These are phyloP conservation scores for Myopa tessellatipennis DNA, from an alignment of 2,888 invertebrate species.

Conservation along the genomic window DNA sequence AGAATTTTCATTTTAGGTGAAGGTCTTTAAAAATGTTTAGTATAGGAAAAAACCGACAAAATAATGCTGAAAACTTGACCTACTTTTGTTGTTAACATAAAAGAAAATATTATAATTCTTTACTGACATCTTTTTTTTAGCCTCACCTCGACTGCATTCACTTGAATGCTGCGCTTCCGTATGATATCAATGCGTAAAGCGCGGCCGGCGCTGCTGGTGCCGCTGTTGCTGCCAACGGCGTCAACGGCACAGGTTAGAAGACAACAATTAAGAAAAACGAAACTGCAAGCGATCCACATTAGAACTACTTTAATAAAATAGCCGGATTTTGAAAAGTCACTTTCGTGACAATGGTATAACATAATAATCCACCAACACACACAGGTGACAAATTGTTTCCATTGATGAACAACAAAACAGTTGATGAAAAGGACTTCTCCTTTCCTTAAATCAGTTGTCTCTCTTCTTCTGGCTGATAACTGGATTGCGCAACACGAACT, in stretches of 20 bases:
- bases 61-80: not conserved
- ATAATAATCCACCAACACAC: too few relatives aligned
- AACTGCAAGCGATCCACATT: too few relatives aligned
- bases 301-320: too few relatives aligned
- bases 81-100: not conserved
- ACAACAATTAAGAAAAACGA: conserved; percentile 49
- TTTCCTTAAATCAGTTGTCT: too few relatives aligned
- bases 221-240: conserved; percentile 15
- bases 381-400: too few relatives aligned
- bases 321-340: too few relatives aligned
- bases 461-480: too few relatives aligned
- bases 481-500: not conserved
- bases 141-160: conserved; percentile 65
- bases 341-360: too few relatives aligned
- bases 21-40: not conserved
- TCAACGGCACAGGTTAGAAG: conserved; percentile 47
- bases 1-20: not conserved
- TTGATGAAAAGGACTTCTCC: not conserved
- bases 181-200: conserved; percentile 61
- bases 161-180: conserved; percentile 61
- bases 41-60: not conserved
- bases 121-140: not conserved
- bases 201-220: conserved; percentile 15
- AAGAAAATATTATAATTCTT: not conserved
- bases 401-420: not conserved